Evolutionary conservation across 2,113 vertebrate genomes (phyloP), one percentile per base, ranked within the genome.

Genomic region (Rhizomys pruinosus): DNA sequence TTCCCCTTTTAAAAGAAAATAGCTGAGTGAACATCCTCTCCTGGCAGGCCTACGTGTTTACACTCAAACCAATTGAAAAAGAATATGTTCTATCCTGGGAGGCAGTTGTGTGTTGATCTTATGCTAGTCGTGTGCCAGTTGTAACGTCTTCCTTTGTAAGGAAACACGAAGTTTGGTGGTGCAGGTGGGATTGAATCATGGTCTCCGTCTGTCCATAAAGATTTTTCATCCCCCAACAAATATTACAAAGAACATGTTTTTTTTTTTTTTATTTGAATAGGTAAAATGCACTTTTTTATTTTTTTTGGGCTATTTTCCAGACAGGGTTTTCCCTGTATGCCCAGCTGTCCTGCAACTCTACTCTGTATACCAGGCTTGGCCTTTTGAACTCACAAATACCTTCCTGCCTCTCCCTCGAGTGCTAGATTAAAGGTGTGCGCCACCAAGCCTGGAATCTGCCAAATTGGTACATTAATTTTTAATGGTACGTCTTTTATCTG

Each of bases 221-320:
- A 29, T 29, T 80, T 87, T 71, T n/a, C 23, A 88, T n/a, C n/a
- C 61, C 32, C 19, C 47, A 64, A 63, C 61, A 87, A 86, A 59
- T 73, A 44, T 29, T 80, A 55, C 63, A 17, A 72, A 1, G 59
- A 59, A 73, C 63, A n/a, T n/a, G n/a, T n/a, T 39, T 19, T 76
- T 64, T 94, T 9, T 39, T 66, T 91, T 52, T 7, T 7, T 7
- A 23, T 42, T 91, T 76, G 80, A 89, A n/a, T n/a, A n/a, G 47
- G 16, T 72, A 84, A 87, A 91, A 72, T 55, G 4, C 42, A 93
- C 76, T 90, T 61, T n/a, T 59, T 79, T n/a, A n/a, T n/a, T n/a
- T n/a, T n/a, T n/a, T n/a, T n/a, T n/a, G n/a, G n/a, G n/a, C n/a
- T n/a, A n/a, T n/a, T n/a, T n/a, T n/a, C n/a, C n/a, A n/a, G n/a